phyloP scores from a whole-genome alignment of 2,888 invertebrate species.

The Frankliniella intonsa region DNA sequence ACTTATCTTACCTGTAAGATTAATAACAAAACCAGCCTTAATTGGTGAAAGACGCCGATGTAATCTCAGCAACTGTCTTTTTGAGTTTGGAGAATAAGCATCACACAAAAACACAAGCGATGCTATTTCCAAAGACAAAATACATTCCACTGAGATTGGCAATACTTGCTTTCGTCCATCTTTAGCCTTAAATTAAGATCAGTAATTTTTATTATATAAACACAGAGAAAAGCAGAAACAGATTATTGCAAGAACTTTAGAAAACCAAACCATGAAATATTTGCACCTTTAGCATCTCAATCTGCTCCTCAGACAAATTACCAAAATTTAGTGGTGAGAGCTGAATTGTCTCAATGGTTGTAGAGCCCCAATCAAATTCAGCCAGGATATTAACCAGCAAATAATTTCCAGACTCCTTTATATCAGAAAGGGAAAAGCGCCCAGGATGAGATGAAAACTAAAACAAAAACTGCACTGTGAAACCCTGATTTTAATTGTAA shows the following conservation, averaged over 20 bases:
- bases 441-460: conserved; percentile 68
- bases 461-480: conserved; percentile 37
- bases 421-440: conserved; percentile 60
- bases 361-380: conserved; percentile 58
- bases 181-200: conserved; percentile 43
- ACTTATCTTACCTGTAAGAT: conserved; percentile 38
- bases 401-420: conserved; percentile 43
- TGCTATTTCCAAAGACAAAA: conserved; percentile 52
- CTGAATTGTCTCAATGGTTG: conserved; percentile 59
- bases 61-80: conserved; percentile 52
- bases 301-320: conserved; percentile 38
- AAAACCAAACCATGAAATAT: not conserved
- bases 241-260: not conserved
- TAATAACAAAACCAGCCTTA: conserved; percentile 63
- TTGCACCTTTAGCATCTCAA: conserved; percentile 39
- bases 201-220: conserved; percentile 29
- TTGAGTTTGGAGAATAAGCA: conserved; percentile 49
- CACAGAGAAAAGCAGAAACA: not conserved
- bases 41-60: conserved; percentile 72
- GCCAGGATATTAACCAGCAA: conserved; percentile 59
- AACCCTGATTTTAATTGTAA: conserved; percentile 34
- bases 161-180: conserved; percentile 45
- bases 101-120: conserved; percentile 56
- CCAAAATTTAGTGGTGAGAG: conserved; percentile 34
- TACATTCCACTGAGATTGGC: conserved; percentile 49